A percentile compares a stretch with the other conserved stretches of the same genome.
Conservation (phyloP, 2,888 invertebrate species). For the Ormyrus nitidulus region DNA sequence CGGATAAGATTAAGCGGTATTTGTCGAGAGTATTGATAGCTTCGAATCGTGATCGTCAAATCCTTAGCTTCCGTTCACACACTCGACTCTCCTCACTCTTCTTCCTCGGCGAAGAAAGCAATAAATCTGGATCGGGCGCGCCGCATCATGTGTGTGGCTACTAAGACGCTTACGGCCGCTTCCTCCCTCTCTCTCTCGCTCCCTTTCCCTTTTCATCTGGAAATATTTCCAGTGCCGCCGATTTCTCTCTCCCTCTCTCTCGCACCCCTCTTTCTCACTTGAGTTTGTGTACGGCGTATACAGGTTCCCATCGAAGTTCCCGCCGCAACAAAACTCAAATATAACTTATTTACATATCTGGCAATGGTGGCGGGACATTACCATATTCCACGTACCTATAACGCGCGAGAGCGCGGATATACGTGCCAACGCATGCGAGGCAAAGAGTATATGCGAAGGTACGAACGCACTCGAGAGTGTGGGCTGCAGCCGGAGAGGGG, state of each 20-base stretch:
- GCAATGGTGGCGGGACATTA: slow-evolving; percentile 71
- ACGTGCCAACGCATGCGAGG: slow-evolving; percentile 72
- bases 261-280: slow-evolving; percentile 56
- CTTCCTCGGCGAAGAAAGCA: slow-evolving; percentile 63
- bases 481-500: slow-evolving; percentile 7
- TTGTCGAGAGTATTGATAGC: slow-evolving; percentile 48
- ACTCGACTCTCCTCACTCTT: slow-evolving; percentile 55
- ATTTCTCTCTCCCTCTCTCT: slow-evolving; percentile 41
- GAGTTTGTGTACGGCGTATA: slow-evolving; percentile 56
- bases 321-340: slow-evolving; percentile 73
- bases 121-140: slow-evolving; percentile 73
- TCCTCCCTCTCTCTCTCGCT: slow-evolving; percentile 42
- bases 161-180: slow-evolving; percentile 71
- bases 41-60: slow-evolving; percentile 55
- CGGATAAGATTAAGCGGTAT: slow-evolving; percentile 22
- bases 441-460: slow-evolving; percentile 59
- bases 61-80: slow-evolving; percentile 72
- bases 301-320: slow-evolving; percentile 72
- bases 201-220: slow-evolving; percentile 25
- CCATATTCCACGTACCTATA: slow-evolving; percentile 68
- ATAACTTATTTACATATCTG: slow-evolving; percentile 75
- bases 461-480: slow-evolving; percentile 51
- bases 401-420: slow-evolving; percentile 57
- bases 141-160: slow-evolving; percentile 70
- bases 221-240: slow-evolving; percentile 43